Evolutionary conservation across 2,888 invertebrate genomes (phyloP).

Genomic region (Polymixis lichenea): DNA sequence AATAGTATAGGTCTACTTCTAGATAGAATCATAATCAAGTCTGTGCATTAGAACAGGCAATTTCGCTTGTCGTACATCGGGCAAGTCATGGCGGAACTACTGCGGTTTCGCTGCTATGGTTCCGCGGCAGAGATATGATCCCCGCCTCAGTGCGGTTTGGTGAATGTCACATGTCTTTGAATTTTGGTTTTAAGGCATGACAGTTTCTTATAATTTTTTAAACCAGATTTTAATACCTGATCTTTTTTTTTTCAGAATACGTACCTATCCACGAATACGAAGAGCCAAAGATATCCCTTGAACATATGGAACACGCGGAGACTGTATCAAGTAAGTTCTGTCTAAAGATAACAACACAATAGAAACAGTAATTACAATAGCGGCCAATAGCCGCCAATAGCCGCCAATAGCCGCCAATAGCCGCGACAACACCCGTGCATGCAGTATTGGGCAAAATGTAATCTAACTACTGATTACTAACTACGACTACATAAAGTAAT

Average conservation of each 20-base stretch:
- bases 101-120: too few relatives aligned
- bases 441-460: too few relatives aligned
- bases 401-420: not conserved
- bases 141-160: not conserved
- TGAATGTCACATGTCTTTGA: not conserved
- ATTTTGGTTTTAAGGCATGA: not conserved
- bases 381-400: not conserved
- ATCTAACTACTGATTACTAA: too few relatives aligned
- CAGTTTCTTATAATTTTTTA: not conserved
- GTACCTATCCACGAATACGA: conserved; percentile 85
- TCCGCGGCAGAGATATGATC: too few relatives aligned
- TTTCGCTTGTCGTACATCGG: too few relatives aligned
- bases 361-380: not conserved
- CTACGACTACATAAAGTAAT: too few relatives aligned
- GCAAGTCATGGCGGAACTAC: too few relatives aligned
- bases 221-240: not conserved
- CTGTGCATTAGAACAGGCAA: too few relatives aligned
- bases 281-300: conserved; percentile 84
- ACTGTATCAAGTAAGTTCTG: conserved; percentile 84
- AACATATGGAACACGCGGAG: conserved; percentile 82
- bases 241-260: conserved; percentile 78
- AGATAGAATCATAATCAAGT: too few relatives aligned
- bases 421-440: not conserved
- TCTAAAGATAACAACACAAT: not conserved
- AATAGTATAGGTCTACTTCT: too few relatives aligned